Evolutionary conservation across 2,797 vertebrate genomes (phyloP).

Genomic region (Moxostoma hubbsi): DNA sequence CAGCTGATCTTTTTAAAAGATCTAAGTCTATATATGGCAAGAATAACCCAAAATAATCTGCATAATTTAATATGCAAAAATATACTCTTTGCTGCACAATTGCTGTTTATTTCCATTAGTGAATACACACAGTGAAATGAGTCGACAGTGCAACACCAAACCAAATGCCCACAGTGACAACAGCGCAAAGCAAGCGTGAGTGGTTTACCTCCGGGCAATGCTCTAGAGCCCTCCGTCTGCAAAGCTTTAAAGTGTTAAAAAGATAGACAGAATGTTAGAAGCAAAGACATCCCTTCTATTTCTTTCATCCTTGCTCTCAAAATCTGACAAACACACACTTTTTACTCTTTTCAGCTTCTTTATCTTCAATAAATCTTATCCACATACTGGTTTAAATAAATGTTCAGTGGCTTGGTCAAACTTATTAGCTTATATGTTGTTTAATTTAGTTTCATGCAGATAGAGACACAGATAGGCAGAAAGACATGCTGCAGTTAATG

Average conservation of each 20-base stretch:
- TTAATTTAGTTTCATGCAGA: not conserved
- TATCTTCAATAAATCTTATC: no score
- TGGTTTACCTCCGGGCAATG: constrained; percentile 87
- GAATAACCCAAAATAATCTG: no score
- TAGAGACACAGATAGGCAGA: not conserved
- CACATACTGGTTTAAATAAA: no score
- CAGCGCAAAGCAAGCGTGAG: constrained; percentile 31
- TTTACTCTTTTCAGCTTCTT: no score
- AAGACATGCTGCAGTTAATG: not conserved
- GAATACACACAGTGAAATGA: constrained; percentile 4
- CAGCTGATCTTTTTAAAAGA: constrained; percentile 8
- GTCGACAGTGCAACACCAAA: not conserved
- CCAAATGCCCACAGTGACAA: constrained; percentile 11
- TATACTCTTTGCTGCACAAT: no score
- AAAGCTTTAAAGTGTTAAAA: constrained; percentile 83
- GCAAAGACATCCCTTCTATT: constrained; percentile 33
- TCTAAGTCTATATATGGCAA: no score
- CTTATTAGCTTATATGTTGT: no score
- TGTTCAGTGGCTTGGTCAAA: no score
- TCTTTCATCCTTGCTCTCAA: no score
- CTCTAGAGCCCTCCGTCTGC: constrained; percentile 86
- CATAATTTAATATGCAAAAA: no score
- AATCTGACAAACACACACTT: no score
- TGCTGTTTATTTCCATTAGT: not conserved
- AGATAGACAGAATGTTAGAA: constrained; percentile 54